These are phyloP conservation scores for Lampris incognitus DNA, from an alignment of 2,113 vertebrate genomes.

Conservation along the genomic window DNA sequence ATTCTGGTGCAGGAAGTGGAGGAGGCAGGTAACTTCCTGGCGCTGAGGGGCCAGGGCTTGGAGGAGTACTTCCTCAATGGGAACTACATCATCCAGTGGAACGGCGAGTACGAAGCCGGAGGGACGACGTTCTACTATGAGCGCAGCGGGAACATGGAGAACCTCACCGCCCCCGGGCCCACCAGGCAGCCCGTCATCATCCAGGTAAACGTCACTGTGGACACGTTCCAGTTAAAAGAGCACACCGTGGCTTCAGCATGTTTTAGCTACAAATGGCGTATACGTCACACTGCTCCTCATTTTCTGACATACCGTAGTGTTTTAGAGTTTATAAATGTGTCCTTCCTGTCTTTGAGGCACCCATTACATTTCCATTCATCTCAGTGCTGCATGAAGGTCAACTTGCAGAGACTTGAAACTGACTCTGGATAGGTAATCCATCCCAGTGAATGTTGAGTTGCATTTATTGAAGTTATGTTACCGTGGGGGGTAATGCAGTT, in stretches of 20 bases:
- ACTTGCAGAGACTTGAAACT: no score
- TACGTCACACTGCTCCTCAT: no score
- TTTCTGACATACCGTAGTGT: no score
- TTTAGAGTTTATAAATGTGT: no score
- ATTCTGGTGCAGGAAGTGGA: constrained; percentile 91
- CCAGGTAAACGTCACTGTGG: constrained; percentile 86
- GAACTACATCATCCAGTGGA: constrained; percentile 98
- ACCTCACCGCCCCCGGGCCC: constrained; percentile 92
- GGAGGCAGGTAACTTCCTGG: constrained; percentile 95
- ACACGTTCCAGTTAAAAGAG: not conserved
- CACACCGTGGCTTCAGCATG: not conserved
- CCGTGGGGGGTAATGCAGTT: no score
- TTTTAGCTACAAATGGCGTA: not conserved
- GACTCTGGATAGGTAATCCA: no score
- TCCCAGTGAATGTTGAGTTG: no score
- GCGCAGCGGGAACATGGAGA: constrained; percentile 93
- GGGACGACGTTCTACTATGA: constrained; percentile 92
- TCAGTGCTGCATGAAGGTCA: no score
- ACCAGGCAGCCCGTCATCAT: constrained; percentile 92
- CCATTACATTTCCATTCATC: no score
- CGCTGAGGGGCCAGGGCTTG: constrained; percentile 86
- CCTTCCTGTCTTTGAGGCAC: no score
- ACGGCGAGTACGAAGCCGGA: constrained; percentile 93
- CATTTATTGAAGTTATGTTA: no score
- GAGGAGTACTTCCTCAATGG: constrained; percentile 95